Evolutionary conservation across 2,888 invertebrate species (phyloP), one percentile per base, ranked within the genome.

Genomic region (Noctua fimbriata): DNA sequence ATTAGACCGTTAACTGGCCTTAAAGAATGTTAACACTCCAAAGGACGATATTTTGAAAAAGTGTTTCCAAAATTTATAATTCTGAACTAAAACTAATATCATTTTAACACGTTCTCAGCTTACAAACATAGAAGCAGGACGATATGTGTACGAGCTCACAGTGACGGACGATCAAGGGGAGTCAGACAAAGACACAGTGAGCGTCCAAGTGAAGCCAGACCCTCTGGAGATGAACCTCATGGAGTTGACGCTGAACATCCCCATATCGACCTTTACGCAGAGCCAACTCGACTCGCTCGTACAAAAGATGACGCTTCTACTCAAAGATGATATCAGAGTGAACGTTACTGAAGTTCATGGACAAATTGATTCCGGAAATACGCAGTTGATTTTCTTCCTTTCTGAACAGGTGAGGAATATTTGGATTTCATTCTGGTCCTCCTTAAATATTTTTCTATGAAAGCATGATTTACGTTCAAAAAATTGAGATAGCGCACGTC

Each of bases 91-190:
- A 12, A 21, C 5, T 28, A 32, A 67, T 10, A 49, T 47, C 1
- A 63, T 73, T 24, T 60, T 14, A 21, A 41, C 21, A 4, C 21
- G 12, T 44, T 84, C 49, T 44, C 92, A 98, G 98, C 94, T 99
- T 55, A 98, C 98, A n/a, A 98, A 99, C 93, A 97, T 99, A 76
- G 98, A 98, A 71, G 98, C 98, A 6, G 99, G 99, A 0, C 97
- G 98, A 86, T 99, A 99, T 93, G 98, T 99, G 4, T 99, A 99
- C 92, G 98, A 98, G 91, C 95, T 99, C 79, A 98, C 98, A n/a
- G 99, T 99, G 1, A 98, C 97, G 65, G 99, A 99, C 94, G 98
- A 98, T 87, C 99, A 99, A 93, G 99, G 99, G 0, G 97, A 98
- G 76, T 98, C 98, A 1, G 98, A 98, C 88, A 98, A 98, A 28